Evolutionary conservation across 2,113 vertebrate genomes (phyloP).

Genomic region (Acanthochromis polyacanthus): DNA sequence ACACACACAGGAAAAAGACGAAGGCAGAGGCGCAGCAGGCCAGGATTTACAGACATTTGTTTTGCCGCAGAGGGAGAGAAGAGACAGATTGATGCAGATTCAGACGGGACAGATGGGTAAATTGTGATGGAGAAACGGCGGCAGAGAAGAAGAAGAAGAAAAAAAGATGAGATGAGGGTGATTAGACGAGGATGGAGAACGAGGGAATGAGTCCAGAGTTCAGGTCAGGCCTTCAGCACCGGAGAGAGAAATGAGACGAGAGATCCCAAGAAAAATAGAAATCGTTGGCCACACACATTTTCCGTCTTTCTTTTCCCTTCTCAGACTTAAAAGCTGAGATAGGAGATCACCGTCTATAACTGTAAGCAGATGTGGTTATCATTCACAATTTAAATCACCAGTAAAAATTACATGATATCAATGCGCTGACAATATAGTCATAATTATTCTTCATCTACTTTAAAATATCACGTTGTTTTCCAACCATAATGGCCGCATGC

Average conservation of each 20-base stretch:
- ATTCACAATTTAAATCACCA: constrained; percentile 42
- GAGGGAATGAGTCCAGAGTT: constrained; percentile 33
- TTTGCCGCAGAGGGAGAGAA: constrained; percentile 19
- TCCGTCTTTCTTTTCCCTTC: constrained; percentile 53
- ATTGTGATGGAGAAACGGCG: constrained; percentile 10
- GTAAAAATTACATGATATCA: constrained; percentile 30
- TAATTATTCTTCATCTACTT: constrained; percentile 25
- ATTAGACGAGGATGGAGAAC: constrained; percentile 20
- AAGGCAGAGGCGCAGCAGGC: constrained; percentile 1
- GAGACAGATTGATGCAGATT: constrained; percentile 32
- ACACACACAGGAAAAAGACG: constrained; percentile 12
- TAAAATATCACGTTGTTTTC: constrained; percentile 36
- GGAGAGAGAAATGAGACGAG: constrained; percentile 40
- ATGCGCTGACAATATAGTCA: constrained; percentile 39
- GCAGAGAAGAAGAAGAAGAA: constrained; percentile 21
- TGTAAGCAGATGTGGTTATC: constrained; percentile 61
- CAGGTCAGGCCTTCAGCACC: constrained; percentile 56
- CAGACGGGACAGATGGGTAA: background rate
- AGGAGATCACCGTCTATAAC: constrained; percentile 47
- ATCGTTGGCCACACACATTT: constrained; percentile 51
- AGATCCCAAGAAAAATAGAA: constrained; percentile 64
- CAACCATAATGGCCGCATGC: constrained; percentile 1
- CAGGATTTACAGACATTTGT: constrained; percentile 33
- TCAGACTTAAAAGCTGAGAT: constrained; percentile 36
- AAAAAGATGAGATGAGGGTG: constrained; percentile 13